phyloP scores from a whole-genome alignment of 53 echinoderm and acorn worm species.

The Luidia sarsii region DNA sequence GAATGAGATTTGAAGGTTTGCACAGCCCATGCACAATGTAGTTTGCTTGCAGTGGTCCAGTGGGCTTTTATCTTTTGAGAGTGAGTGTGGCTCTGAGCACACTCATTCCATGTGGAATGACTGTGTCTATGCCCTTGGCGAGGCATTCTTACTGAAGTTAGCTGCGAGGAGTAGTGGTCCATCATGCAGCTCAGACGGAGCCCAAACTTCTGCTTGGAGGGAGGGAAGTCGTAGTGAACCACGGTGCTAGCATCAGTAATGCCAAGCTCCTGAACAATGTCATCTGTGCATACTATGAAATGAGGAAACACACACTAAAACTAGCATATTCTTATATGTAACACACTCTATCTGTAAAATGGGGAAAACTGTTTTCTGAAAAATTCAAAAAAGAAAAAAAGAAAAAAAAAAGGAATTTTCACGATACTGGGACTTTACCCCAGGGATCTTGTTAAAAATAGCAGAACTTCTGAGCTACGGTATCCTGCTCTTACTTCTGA shows the following conservation, averaged over 20 bases:
- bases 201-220: slow-evolving; percentile 72
- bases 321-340: not conserved
- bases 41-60: no score
- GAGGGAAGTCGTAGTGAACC: slow-evolving; percentile 91
- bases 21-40: no score
- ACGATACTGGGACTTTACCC: no score
- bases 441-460: no score
- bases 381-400: no score
- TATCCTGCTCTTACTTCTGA: no score
- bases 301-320: not conserved
- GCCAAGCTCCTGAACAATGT: slow-evolving; percentile 62
- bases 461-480: no score
- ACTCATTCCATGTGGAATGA: no score
- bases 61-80: no score
- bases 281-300: slow-evolving; percentile 84
- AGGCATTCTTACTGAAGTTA: slow-evolving; percentile 75
- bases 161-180: slow-evolving; percentile 74
- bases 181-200: slow-evolving; percentile 78
- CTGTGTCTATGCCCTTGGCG: no score
- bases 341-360: not conserved
- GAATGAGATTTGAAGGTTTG: no score
- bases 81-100: no score
- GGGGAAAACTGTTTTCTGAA: not conserved
- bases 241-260: slow-evolving; percentile 77
- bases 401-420: not conserved